Base-by-base conservation (phyloP, 2,113 vertebrate species). In the Phocoena phocoena region DNA sequence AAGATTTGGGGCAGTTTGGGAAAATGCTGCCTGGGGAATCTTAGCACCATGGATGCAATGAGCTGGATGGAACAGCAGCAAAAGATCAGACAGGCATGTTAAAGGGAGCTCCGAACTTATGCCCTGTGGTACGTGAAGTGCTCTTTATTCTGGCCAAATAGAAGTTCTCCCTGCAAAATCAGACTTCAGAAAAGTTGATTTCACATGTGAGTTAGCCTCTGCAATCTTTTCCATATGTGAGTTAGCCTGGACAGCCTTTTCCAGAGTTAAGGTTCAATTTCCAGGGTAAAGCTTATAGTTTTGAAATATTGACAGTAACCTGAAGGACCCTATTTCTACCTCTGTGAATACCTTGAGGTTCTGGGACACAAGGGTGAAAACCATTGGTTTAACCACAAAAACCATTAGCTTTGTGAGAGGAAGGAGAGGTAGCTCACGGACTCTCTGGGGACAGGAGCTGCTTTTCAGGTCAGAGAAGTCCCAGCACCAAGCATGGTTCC, bases 21-120 rank as follows among this genome's bases (percentile, higher is more conserved):
- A 95, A 98, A 98, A 95, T 79, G 85, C 96, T 96, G 92, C 96
- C 97, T 97, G 86, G 97, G 97, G 93, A 98, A 97, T 84, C 50
- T 98, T 41, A 97, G 93, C 92, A 53, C 95, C 94, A 55, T 65
- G 58, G 74, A 80, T 96, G 89, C 63, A 92, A 89, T 96, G 85
- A 84, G 92, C 36, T 63, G 41, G 94, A 90, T 44, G 85, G 96
- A 94, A 91, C 81, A 70, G 88, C 55, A 93, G 26, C 36, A 12
- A 0, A 88, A 68, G 73, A 23, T 5, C 8, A 7, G 26, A 77
- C 5, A 58, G 33, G 13, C 20, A 6, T 20, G 3, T n/a, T 53
- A 82, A 67, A 67, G 60, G 65, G 74, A 80, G 23, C 26, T 55
- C 63, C 2, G 2, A 15, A 28, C 14, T 6, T 26, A 44, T 17